Evolutionary conservation across 2,113 vertebrate species (phyloP).

Genomic region (Dryoscopus gambensis): DNA sequence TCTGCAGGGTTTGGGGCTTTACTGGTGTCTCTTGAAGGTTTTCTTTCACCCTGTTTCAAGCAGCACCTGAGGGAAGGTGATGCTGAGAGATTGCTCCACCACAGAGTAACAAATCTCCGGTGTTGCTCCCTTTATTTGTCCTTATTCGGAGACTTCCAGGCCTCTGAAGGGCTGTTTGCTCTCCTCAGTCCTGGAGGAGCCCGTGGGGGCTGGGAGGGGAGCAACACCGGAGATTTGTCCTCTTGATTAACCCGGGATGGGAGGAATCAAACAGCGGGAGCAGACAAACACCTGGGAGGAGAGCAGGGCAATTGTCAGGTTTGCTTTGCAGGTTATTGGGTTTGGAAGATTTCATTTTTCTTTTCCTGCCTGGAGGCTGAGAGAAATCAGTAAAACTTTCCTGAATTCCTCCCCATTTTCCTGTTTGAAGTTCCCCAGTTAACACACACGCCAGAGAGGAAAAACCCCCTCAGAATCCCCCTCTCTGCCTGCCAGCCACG

Average conservation of each 20-base stretch:
- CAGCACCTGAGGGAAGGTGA: not conserved
- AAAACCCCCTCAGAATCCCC: not conserved
- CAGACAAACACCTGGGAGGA: not conserved
- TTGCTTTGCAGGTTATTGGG: not conserved
- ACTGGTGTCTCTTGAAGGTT: not conserved
- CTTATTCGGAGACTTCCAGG: not conserved
- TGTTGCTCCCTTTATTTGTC: not conserved
- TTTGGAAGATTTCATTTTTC: not conserved
- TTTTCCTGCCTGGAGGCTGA: not conserved
- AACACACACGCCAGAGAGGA: not conserved
- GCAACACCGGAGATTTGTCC: conserved; percentile 23
- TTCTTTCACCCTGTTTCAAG: not conserved
- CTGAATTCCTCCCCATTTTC: not conserved
- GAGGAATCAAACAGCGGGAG: not conserved
- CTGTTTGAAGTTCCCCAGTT: not conserved
- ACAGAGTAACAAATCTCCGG: not conserved
- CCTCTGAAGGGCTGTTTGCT: conserved; percentile 45
- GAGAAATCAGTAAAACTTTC: not conserved
- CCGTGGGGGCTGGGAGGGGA: not conserved
- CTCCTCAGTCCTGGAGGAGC: conserved; percentile 30
- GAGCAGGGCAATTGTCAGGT: not conserved
- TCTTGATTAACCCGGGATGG: conserved; percentile 35
- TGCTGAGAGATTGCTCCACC: not conserved
- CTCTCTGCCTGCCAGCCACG: not conserved
- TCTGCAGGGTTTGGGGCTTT: not conserved